These are phyloP conservation scores for Alces alces DNA, from an alignment of 2,113 vertebrate genomes.

Conservation along the genomic window DNA sequence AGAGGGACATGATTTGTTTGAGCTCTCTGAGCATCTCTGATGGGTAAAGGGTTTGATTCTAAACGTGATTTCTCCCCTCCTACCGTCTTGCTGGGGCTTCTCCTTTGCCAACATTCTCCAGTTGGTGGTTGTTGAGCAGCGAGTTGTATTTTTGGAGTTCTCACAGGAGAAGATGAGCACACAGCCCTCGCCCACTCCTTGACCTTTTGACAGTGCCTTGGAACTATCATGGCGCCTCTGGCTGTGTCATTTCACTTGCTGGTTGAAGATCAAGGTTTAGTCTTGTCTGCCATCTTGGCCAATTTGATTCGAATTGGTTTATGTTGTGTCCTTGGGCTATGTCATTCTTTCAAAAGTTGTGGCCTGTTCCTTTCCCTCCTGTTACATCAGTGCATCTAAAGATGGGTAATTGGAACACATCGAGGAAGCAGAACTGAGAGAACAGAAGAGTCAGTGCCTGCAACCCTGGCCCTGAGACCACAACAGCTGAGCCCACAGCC, in stretches of 20 bases:
- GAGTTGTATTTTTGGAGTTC: not conserved
- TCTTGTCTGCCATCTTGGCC: not conserved
- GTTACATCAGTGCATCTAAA: not conserved
- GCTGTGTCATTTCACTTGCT: not conserved
- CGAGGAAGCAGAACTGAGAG: not conserved
- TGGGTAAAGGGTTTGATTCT: not conserved
- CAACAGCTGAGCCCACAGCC: not conserved
- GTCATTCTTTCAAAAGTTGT: not conserved
- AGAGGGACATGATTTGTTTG: not conserved
- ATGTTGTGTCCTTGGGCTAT: not conserved
- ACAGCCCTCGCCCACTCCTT: not conserved
- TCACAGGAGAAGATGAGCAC: not conserved
- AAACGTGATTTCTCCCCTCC: fast-evolving
- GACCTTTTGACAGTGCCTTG: not conserved
- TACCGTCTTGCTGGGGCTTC: fast-evolving
- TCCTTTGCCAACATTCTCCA: not conserved
- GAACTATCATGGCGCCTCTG: not conserved
- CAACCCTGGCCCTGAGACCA: not conserved
- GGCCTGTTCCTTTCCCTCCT: not conserved
- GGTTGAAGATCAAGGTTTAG: not conserved
- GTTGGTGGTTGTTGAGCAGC: not conserved
- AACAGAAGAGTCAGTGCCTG: not conserved
- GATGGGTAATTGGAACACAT: not conserved
- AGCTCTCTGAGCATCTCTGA: not conserved
- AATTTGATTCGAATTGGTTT: not conserved